Conservation (phyloP, 2,113 vertebrate species). For the Mormyrus iriodes region DNA sequence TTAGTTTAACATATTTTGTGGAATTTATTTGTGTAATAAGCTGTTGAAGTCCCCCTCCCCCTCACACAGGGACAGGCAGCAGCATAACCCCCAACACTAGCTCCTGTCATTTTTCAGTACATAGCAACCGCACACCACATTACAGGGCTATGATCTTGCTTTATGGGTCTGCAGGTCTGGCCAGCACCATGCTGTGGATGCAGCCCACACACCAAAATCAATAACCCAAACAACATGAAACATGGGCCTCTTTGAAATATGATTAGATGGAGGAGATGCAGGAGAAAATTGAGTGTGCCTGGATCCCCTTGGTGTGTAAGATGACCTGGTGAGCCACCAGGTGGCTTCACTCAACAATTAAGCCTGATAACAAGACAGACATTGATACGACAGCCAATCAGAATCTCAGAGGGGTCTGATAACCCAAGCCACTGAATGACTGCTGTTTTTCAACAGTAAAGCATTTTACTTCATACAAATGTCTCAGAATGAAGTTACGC, state of each 20-base stretch:
- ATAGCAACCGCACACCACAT: neutral
- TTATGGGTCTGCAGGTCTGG: neutral
- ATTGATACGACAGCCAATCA: neutral
- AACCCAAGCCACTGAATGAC: neutral
- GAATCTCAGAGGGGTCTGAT: neutral
- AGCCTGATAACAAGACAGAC: neutral
- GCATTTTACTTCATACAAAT: neutral
- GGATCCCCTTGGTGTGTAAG: neutral
- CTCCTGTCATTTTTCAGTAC: neutral
- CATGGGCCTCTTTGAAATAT: neutral
- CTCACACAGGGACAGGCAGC: neutral
- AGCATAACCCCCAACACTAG: neutral
- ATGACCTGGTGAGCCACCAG: neutral
- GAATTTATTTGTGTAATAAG: neutral
- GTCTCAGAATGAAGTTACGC: neutral
- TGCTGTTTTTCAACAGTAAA: neutral
- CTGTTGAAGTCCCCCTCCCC: neutral
- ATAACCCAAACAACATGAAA: neutral
- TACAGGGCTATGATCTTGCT: neutral
- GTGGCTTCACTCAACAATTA: neutral
- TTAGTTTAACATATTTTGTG: neutral
- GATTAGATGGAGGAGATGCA: neutral
- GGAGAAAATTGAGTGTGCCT: neutral
- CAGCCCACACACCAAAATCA: constrained; percentile 11
- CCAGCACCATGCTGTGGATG: neutral